Evolutionary conservation across 2,888 invertebrate species (phyloP), one percentile per base, ranked within the genome.

Genomic region (Eupithecia dodoneata): DNA sequence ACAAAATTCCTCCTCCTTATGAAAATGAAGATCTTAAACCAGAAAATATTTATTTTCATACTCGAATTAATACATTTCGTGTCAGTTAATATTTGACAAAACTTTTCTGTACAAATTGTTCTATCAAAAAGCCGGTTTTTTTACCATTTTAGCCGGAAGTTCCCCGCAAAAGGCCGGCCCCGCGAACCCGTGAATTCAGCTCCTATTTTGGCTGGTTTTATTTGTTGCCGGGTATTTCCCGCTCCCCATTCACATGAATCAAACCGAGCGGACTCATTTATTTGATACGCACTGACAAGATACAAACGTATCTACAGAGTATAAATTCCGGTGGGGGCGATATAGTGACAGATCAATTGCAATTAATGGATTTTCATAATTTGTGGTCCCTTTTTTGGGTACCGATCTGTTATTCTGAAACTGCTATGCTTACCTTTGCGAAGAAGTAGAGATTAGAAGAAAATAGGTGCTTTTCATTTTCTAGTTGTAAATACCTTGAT

Each of bases 211-310:
- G 87, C 88, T 87, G 90, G 90, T 93, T 93, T 94, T 93, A 94
- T 93, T 93, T 92, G 94, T 89, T 88, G 84, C 88, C 87, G 89
- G 89, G 89, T 89, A 89, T 92, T 93, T 92, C 86, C 91, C 89
- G 90, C 87, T 90, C 93, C 93, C 93, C 90, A 91, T 93, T 90
- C 93, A 87, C 91, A 94, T 94, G 93, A 93, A 94, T 94, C 94
- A 94, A 94, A 93, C 90, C 88, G 92, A 87, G 86, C 93, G 92
- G 87, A 90, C 92, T 94, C 93, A 94, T 94, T 94, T 94, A 93
- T 94, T 94, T 92, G 93, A 91, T 93, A 90, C 90, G 88, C 86
- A 87, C 87, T 86, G 87, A 87, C 88, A 88, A 90, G 90, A 89
- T 90, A 90, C 89, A 88, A 86, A 86, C 87, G 85, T 85, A 86